Evolutionary conservation across 2,888 invertebrate species (phyloP), one percentile per base, ranked within the genome.

Genomic region (Campoplex capitator): DNA sequence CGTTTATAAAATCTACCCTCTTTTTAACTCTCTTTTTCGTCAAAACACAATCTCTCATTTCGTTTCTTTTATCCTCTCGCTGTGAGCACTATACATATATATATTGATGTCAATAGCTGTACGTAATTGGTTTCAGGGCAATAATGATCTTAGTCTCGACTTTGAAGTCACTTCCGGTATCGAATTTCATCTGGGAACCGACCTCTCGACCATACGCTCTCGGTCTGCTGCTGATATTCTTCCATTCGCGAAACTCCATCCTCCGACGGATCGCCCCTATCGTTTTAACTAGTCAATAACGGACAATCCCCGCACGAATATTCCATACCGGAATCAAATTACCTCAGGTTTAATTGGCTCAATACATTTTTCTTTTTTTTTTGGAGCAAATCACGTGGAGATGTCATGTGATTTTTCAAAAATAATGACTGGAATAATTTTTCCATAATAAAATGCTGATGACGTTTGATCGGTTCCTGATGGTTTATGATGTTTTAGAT

Each of bases 171-270:
- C 80, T 88, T 90, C 88, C 88, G 88, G 91, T 91, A 89, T 88
- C 84, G 70, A 80, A 83, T 91, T 90, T 89, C 92, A 91, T 91
- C 91, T 90, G 91, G 89, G 88, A 90, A 89, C 90, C 70, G 80
- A 83, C 48, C 77, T 32, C 65, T 65, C 86, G 35, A 70, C 83
- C 35, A 62, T 51, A 23, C 48, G 67, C 77, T 62, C 35, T 75
- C 73, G 32, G 67, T 74, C 58, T 71, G 65, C 67, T 54, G 18
- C 78, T 68, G 42, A 16, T 74, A 45, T 54, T 68, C 71, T 48
- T 80, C n/a, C 51, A 28, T 77, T 73, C 80, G 16, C 18, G n/a
- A 51, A 62, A 42, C 58, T 16, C 32, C 65, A 80, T 77, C 74
- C 76, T 45, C 74, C 48, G 87, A 84, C 77, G 76, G 28, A 38